These are phyloP conservation scores for Cardiocondyla obscurior DNA, from an alignment of 1,140 invertebrate species.

Conservation along the genomic window DNA sequence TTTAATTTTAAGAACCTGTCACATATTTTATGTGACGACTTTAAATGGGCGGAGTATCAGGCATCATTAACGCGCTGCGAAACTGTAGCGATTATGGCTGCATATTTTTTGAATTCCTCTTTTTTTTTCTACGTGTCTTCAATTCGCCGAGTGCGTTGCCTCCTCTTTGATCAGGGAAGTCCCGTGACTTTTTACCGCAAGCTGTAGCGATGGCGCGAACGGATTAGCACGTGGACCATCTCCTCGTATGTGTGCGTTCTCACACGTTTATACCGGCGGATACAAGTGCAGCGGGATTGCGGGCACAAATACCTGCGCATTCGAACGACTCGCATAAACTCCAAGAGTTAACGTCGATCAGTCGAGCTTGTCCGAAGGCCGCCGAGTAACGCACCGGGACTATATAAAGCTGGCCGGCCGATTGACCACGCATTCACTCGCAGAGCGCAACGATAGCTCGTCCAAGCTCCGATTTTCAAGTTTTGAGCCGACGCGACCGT, in stretches of 20 bases:
- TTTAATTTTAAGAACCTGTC: not conserved
- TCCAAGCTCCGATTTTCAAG: not conserved
- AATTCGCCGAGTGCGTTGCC: not conserved
- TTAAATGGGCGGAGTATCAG: not conserved
- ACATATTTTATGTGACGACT: not conserved
- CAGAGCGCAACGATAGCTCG: not conserved
- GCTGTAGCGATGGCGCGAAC: not conserved
- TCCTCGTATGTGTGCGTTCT: not conserved
- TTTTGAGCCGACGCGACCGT: not conserved
- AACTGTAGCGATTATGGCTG: not conserved
- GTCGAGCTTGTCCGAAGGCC: constrained; percentile 59
- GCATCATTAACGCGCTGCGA: not conserved
- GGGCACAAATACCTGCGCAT: constrained; percentile 8
- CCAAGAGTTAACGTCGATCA: constrained; percentile 14
- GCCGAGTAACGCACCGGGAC: not conserved
- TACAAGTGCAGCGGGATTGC: constrained; percentile 20
- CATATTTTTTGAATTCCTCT: too few species aligned
- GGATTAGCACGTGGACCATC: not conserved
- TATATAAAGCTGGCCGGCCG: constrained; percentile 53
- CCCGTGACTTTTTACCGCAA: not conserved
- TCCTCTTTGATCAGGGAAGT: not conserved
- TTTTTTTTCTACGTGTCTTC: not conserved
- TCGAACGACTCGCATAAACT: not conserved
- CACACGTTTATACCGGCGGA: not conserved
- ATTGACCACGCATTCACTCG: constrained; percentile 34